Evolutionary conservation across 2,888 invertebrate species (phyloP), one percentile per base, ranked within the genome.

Genomic region (Hypolimnas misippus): DNA sequence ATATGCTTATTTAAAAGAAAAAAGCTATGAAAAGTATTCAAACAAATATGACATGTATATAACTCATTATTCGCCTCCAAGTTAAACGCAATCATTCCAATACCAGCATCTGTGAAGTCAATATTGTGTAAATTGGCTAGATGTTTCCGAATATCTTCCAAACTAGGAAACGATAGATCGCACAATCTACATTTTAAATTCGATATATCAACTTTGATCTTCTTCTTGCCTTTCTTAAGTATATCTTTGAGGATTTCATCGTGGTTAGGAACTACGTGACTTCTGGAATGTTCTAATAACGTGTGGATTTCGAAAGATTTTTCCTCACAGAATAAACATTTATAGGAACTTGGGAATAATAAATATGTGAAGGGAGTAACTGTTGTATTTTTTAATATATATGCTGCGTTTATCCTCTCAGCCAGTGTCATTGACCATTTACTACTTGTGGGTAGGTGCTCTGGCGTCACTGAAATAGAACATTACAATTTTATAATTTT

Each of bases 171-270:
- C 17, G 64, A 53, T 6, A 46, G 25, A 5, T 70, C 57, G 44
- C 76, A 76, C 5, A 75, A 29, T 56, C 70, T 72, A 57, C 76
- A 76, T 66, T 72, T 71, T 8, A 76, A 61, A 42, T 68, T 67
- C 0, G 75, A 73, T 19, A 76, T 74, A 35, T 77, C 76, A 1
- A 73, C 76, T 70, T 75, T 75, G 4, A 76, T 63, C 0, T 71
- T 74, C 19, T 72, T 71, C 59, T 74, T 75, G 25, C 75, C 76
- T 63, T 69, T 75, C 52, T 72, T 74, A 5, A 76, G 29, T 12
- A 70, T 50, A 5, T 67, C 62, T 61, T 70, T 74, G 10, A 76
- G 53, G 42, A 75, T 68, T 10, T 62, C 59, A 0, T 12, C 29
- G 7, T 62, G 46, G 7, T 70, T 66, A 2, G 66, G 68, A 5